phyloP scores from a whole-genome alignment of 1,140 invertebrate genomes.

The Drosophila arawakana region DNA sequence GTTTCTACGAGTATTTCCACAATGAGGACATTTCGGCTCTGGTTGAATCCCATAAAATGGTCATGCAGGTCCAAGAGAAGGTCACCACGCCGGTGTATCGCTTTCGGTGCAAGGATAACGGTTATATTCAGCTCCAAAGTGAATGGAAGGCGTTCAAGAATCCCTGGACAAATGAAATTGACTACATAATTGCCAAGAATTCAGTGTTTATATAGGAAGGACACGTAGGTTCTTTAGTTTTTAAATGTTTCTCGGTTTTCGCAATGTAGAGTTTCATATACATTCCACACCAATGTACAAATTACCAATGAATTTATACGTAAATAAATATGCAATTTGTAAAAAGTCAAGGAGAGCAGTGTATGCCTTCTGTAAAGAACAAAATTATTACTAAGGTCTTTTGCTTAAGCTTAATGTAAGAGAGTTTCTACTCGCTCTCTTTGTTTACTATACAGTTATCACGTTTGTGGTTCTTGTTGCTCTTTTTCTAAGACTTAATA shows the following conservation, averaged over 20 bases:
- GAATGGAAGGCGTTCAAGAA: conserved; percentile 95
- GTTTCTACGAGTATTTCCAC: conserved; percentile 97
- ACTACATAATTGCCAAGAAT: conserved; percentile 94
- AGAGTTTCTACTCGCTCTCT: not conserved
- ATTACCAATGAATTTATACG: conserved; percentile 2
- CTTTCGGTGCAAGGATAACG: conserved; percentile 91
- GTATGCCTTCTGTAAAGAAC: too few relatives aligned
- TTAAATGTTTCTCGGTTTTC: not conserved
- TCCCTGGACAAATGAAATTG: conserved; percentile 96
- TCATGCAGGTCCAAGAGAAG: conserved; percentile 88
- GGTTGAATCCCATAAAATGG: conserved; percentile 93
- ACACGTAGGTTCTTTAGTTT: conserved; percentile 17
- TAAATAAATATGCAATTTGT: conserved; percentile 16
- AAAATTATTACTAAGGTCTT: not conserved
- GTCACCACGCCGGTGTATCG: conserved; percentile 90
- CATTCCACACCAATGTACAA: conserved; percentile 5
- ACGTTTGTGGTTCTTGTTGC: conserved; percentile 42
- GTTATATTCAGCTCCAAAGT: conserved; percentile 90
- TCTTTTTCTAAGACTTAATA: conserved; percentile 40
- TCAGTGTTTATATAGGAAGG: conserved; percentile 88
- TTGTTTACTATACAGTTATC: conserved; percentile 5
- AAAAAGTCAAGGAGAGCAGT: not conserved
- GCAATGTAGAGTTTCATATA: not conserved
- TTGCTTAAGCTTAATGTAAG: not conserved
- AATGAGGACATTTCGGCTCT: conserved; percentile 92